Conservation (phyloP, 92 coral and sea anemone genomes). For the Meandrina meandrites region DNA sequence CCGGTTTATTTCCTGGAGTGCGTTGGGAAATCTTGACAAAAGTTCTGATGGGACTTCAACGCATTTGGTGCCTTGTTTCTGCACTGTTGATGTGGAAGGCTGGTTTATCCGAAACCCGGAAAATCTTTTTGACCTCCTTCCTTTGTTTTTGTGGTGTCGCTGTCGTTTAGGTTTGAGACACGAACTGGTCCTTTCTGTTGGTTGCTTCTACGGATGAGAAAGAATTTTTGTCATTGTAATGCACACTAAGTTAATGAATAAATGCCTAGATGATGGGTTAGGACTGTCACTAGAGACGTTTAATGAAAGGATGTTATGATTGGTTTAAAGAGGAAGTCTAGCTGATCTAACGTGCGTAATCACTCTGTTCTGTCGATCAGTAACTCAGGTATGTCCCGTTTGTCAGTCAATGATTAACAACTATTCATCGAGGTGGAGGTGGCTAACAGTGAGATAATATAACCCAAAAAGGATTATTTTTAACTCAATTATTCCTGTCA, state of each 20-base stretch:
- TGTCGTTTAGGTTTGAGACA: neutral
- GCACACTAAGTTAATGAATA: neutral
- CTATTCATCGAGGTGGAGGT: too few relatives aligned
- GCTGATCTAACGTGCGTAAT: too few relatives aligned
- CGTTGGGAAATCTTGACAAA: constrained; percentile 30
- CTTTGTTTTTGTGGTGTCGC: neutral
- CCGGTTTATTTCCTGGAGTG: constrained; percentile 29
- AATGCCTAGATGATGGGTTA: neutral
- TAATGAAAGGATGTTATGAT: too few relatives aligned
- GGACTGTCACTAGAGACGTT: too few relatives aligned
- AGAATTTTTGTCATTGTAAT: neutral
- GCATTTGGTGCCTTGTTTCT: neutral
- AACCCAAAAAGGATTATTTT: too few relatives aligned
- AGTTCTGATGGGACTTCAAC: constrained; percentile 23
- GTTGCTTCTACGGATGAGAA: neutral
- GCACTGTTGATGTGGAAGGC: neutral
- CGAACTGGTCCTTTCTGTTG: neutral
- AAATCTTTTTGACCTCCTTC: neutral
- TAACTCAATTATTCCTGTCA: too few relatives aligned
- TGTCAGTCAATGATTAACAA: too few relatives aligned
- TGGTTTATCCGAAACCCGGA: neutral
- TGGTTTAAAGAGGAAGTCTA: too few relatives aligned
- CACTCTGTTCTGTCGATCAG: too few relatives aligned
- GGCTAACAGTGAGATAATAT: too few relatives aligned
- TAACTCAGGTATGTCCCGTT: too few relatives aligned